Evolutionary conservation across 2,888 invertebrate species (phyloP), one percentile per base, ranked within the genome.

Genomic region (Drosophila cognata): DNA sequence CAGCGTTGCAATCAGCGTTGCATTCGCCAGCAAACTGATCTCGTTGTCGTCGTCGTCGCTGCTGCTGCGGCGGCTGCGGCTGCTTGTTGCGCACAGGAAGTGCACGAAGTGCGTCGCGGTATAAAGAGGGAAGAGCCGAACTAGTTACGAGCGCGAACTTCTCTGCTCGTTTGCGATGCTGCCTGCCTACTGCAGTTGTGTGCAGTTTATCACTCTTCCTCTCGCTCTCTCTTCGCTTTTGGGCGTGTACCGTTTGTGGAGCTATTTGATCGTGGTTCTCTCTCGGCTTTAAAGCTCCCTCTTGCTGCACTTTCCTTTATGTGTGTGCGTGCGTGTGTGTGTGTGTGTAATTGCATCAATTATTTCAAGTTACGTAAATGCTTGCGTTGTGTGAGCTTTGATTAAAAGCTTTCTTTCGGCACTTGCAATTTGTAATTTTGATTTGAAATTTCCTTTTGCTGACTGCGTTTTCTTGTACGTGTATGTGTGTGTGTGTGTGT

Each of bases 1-100:
- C 88, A 86, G 75, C 62, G 87, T 81, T 85, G 85, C 89, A 85
- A 89, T 89, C 89, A 87, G 76, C 82, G 85, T 87, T 85, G 85
- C 85, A 85, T 84, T 85, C 89, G 89, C 82, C 74, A 87, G 69
- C 82, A 59, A 87, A 89, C 89, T 89, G 85, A 85, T 81, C 80
- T 86, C 74, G 87, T 71, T 70, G 71, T 62, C 63, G 77, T 31
- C 48, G 70, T 29, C 28, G 56, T 31, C 21, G 31, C 43, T 57
- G 67, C 75, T 62, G 79, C 79, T 74, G 71, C 64, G 69, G 72
- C 78, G 68, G 78, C 50, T 48, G 77, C 75, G 66, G 64, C 75
- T 65, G 82, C 82, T 65, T 80, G 71, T 69, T 73, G 74, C 82
- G 84, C 87, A 82, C 89, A 85, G 85, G 85, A 85, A 85, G 89